These are phyloP conservation scores for Caenorhabditis remanei DNA, from an alignment of 1,140 invertebrate species.

Conservation along the genomic window DNA sequence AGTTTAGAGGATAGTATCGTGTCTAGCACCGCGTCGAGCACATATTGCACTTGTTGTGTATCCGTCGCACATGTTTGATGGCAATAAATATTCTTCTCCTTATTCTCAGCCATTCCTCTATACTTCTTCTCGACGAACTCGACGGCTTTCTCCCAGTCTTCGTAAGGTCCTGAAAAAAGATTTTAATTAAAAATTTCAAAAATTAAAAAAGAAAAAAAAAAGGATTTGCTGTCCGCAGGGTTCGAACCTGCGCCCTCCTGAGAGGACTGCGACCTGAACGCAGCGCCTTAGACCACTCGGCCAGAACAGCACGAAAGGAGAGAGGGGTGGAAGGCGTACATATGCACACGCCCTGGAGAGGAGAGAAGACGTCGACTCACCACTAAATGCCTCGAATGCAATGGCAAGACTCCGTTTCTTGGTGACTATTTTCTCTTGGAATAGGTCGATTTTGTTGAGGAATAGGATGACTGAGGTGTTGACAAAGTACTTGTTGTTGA, in stretches of 20 bases:
- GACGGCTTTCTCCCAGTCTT: conserved; percentile 69
- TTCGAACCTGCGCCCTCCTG: conserved; percentile 75
- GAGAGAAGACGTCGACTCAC: conserved; percentile 28
- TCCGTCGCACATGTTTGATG: conserved; percentile 75
- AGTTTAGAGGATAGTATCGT: conserved; percentile 74
- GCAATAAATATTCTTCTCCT: conserved; percentile 69
- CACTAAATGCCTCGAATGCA: conserved; percentile 68
- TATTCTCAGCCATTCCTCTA: conserved; percentile 68
- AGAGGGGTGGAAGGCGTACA: not conserved
- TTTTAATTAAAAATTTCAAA: conserved; percentile 38
- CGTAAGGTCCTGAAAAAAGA: conserved; percentile 56
- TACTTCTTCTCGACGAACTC: conserved; percentile 75
- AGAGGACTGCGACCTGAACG: conserved; percentile 89
- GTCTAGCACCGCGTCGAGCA: conserved; percentile 72
- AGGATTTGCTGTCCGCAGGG: conserved; percentile 68
- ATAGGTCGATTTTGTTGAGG: conserved; percentile 79
- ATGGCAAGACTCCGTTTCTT: conserved; percentile 68
- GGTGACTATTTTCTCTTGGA: conserved; percentile 79
- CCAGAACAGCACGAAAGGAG: conserved; percentile 81
- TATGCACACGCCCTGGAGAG: not conserved
- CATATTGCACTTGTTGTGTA: conserved; percentile 73
- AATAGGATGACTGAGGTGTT: conserved; percentile 78
- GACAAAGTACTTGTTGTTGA: conserved; percentile 79
- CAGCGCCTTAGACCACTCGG: conserved; percentile 92
- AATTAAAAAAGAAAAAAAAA: conserved; percentile 10